Evolutionary conservation across 2,113 vertebrate species (phyloP), one percentile per base, ranked within the genome.

Genomic region (Stercorarius parasiticus): DNA sequence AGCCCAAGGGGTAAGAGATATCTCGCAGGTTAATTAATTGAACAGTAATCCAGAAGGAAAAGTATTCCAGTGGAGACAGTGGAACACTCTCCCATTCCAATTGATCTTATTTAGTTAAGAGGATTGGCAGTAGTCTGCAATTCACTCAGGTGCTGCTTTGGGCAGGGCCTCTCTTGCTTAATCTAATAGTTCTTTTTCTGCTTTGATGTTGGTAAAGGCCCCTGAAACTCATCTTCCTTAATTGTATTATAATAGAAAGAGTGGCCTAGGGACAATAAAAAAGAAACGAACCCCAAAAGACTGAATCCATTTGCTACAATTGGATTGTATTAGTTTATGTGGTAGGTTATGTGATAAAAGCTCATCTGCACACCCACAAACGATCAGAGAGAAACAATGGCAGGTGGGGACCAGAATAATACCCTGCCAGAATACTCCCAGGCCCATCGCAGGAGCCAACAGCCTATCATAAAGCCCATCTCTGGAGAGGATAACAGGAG

Each of bases 61-160:
- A 66, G 25, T 78, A 77, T 95, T 95, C 49, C 70, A 82, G 32
- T 49, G 43, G 90, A 95, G 59, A 59, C 50, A 71, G 26, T 67
- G 25, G 25, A 95, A 90, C 61, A 42, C 7, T 78, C 15, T 83
- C 91, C 77, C 88, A 82, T 95, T 95, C 73, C 66, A 95, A 50
- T 76, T 95, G 93, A 95, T 96, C 49, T 77, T 89, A 89, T 89
- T 97, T 93, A 95, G 78, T 95, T 97, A 91, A 94, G 81, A 91
- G 56, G 19, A 76, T 87, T 96, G 77, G 15, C 49, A 94, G 72
- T 56, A 94, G 55, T 82, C 64, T 96, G 55, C 53, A 95, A 86
- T 95, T 95, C 85, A 67, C 67, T 83, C 82, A 92, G 93, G 90
- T 95, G 62, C 58, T 88, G 64, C 79, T 94, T 93, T 96, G 94